These are phyloP conservation scores for Unio delphinus DNA, from an alignment of 2,888 invertebrate species.

Conservation along the genomic window DNA sequence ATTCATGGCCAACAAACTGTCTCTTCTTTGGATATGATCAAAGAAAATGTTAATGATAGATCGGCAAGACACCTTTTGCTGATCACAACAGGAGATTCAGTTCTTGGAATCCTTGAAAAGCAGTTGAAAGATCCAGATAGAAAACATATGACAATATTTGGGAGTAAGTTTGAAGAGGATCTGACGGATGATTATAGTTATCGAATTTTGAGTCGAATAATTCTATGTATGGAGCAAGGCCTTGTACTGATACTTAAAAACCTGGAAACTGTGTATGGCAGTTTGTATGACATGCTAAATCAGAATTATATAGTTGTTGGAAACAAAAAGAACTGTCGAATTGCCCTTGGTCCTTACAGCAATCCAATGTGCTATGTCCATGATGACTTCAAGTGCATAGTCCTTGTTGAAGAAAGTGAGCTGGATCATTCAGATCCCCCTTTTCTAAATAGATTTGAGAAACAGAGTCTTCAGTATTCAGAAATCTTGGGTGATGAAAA, in stretches of 20 bases:
- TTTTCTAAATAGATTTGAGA: constrained; percentile 58
- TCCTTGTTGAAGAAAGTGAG: constrained; percentile 46
- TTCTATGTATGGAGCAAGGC: constrained; percentile 55
- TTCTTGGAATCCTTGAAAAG: constrained; percentile 33
- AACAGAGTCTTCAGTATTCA: constrained; percentile 49
- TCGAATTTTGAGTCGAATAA: constrained; percentile 48
- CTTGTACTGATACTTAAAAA: constrained; percentile 45
- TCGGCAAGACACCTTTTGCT: constrained; percentile 45
- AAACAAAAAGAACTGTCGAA: constrained; percentile 43
- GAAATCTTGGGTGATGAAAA: constrained; percentile 31
- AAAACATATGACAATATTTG: constrained; percentile 41
- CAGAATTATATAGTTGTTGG: constrained; percentile 51
- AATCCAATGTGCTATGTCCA: constrained; percentile 53
- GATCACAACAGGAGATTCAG: constrained; percentile 43
- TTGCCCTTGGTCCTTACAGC: constrained; percentile 50
- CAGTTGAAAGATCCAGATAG: constrained; percentile 23
- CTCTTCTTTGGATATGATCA: constrained; percentile 28
- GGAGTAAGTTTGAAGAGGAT: constrained; percentile 55
- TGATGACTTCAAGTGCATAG: constrained; percentile 50
- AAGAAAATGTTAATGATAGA: constrained; percentile 37
- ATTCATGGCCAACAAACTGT: background rate
- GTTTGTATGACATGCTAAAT: constrained; percentile 56
- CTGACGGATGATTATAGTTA: constrained; percentile 52
- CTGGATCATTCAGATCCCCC: constrained; percentile 47
- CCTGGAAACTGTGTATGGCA: constrained; percentile 49